Base-by-base conservation (phyloP, 2,113 vertebrate genomes). In the Corvus cornix region DNA sequence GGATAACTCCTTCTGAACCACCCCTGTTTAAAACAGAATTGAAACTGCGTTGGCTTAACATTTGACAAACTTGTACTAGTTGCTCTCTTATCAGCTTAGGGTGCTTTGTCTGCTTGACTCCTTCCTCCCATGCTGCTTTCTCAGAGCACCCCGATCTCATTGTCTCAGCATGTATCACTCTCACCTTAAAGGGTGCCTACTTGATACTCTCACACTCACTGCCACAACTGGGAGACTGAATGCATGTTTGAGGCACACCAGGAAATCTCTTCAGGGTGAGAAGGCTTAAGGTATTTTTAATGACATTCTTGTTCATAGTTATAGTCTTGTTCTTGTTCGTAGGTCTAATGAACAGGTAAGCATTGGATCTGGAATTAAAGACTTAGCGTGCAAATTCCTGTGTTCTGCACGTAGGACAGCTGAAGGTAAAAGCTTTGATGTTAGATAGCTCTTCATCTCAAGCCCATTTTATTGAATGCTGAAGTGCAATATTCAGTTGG, bases 1-100 rank as follows among this genome's bases (percentile, higher is more conserved):
- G 30, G 78, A 97, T 62, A 99, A 85, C 93, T 99, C 99, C 96
- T 99, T 99, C 91, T 97, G 96, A 97, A 87, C 97, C 59, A 20
- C 39, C 33, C 95, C 99, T 99, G 96, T 92, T 97, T 84, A 68
- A 89, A 96, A 96, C 69, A 98, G 73, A 95, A 94, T n/a, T 73
- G 75, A 77, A 70, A 84, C 10, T 21, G 5, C 33, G 37, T 80
- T 89, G 35, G 66, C 12, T 82, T 67, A 70, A 63, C 8, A 62
- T 52, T 8, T 67, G 55, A 89, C 43, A 84, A 70, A 44, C 20
- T 11, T 46, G 30, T 41, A 66, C 24, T 5, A 43, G 28, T 26
- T 53, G 31, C 28, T 69, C 6, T 58, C 64, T 84, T 48, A 81
- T 17, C 48, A 85, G 49, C 27, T 43, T 60, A 3, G 4, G 15